Conservation (phyloP, 2,888 invertebrate genomes). For the Macaria liturata region DNA sequence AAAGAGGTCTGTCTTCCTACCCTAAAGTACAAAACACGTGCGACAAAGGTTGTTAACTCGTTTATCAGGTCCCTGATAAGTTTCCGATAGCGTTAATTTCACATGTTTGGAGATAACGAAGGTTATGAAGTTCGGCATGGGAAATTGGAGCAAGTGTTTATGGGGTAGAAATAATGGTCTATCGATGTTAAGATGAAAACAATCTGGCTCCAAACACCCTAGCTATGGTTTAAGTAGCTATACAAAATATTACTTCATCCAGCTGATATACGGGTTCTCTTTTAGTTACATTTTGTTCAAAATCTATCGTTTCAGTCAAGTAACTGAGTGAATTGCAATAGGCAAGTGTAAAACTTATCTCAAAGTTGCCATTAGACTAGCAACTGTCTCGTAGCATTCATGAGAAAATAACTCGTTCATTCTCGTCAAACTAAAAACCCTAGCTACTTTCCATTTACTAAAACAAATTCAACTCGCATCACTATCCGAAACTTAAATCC, state of each 20-base stretch:
- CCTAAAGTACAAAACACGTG: slow-evolving; percentile 36
- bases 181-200: too few relatives aligned
- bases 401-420: too few relatives aligned
- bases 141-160: slow-evolving; percentile 9
- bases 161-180: slow-evolving; percentile 11
- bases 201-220: too few relatives aligned
- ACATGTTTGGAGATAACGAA: slow-evolving; percentile 30
- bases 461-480: slow-evolving; percentile 12
- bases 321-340: too few relatives aligned
- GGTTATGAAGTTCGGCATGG: slow-evolving; percentile 21
- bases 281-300: too few relatives aligned
- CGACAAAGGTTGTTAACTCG: slow-evolving; percentile 34
- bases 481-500: slow-evolving; percentile 19
- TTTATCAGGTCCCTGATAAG: slow-evolving; percentile 37
- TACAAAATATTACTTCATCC: too few relatives aligned
- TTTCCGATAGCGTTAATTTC: slow-evolving; percentile 36
- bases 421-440: neutral
- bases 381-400: too few relatives aligned
- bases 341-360: too few relatives aligned
- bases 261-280: too few relatives aligned
- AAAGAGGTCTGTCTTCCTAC: slow-evolving; percentile 34
- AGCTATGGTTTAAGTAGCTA: too few relatives aligned
- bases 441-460: slow-evolving; percentile 5
- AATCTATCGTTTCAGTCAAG: too few relatives aligned
- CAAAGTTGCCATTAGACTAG: too few relatives aligned